Base-by-base conservation (phyloP, 2,797 vertebrate genomes). In the Silurus aristotelis region DNA sequence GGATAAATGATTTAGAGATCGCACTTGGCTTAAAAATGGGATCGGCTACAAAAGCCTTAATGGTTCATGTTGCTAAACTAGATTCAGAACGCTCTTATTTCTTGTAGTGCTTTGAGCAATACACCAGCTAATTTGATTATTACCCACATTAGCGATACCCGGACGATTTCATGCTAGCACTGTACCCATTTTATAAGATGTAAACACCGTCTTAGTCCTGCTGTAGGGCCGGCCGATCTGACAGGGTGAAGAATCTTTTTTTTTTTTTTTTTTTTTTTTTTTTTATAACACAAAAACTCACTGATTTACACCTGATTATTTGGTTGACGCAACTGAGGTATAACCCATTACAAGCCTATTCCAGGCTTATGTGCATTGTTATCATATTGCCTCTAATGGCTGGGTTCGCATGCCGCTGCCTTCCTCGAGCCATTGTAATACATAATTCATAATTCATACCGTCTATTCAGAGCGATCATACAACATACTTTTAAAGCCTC, bases 371-470 rank as follows among this genome's bases (percentile, higher is more conserved):
- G 63, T 80, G 78, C 61, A 14, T 80, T 64, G 77, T 61, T 63
- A n/a, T 63, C 77, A 63, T 63, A 14, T 61, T 52, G 78, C 43
- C 63, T 80, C 63, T 67, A 80, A 80, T 80, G 46, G 79, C 79
- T 20, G 15, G 8, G 25, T 80, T 31, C 52, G 9, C 66, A 67
- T 55, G 7, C 38, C 13, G n/a, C 61, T 66, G 78, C 61, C 31
- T 63, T 79, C 66, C 52, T 52, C 61, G 66, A 66, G n/a, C n/a
- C 43, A 52, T 80, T 80, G 61, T 80, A 80, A 80, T 66, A 52
- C 27, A 80, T 67, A 27, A 80, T 64, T 66, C n/a, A 80, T 80
- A 66, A 80, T 80, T 80, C 38, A 80, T 55, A 55, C 79, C 48
- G 55, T 80, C 63, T 67, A 80, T 52, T 80, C 63, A 80, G 13